Base-by-base conservation (phyloP, 2,888 invertebrate species). In the Rhaphigaster nebulosa region DNA sequence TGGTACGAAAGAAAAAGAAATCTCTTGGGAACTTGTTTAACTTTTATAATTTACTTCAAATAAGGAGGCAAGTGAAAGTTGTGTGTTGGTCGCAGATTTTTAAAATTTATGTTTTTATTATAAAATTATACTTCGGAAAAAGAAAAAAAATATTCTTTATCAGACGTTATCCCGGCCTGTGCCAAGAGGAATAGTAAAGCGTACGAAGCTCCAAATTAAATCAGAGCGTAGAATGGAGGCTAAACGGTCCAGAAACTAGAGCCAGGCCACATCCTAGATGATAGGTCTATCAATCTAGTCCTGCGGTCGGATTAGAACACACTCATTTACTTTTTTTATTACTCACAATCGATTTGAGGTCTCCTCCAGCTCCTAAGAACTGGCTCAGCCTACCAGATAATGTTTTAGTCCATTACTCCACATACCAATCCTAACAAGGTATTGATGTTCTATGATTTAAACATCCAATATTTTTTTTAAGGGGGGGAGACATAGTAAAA, bases 321-420 rank as follows among this genome's bases (percentile, higher is more conserved):
- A 76, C 38, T 76, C 34, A 76, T 76, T 76, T 34, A 76, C 20
- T 76, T 76, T 76, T n/a, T 76, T 76, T 76, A 76, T 76, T 76
- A 76, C 4, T 6, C 20, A 20, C 20, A 38, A 38, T 76, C 70
- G 20, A 38, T 76, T 38, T 76, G 70, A 20, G 38, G 70, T 76
- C 38, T 38, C 6, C 60, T n/a, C 18, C 29, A 1, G 4, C 29
- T n/a, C n/a, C 65, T 65, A 15, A 76, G 70, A 65, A 65, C 29
- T 65, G 38, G 70, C 20, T 76, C 70, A 38, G 34, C 34, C 20
- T 1, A 38, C 15, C 26, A 34, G 34, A 23, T 29, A 5, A 29
- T 29, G 29, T 29, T 65, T 65, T 29, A 18, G 29, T 4, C 29
- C 65, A 29, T 29, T 18, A n/a, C 45, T 2, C 8, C 70, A 76